These are phyloP conservation scores for Falco concolor DNA, from an alignment of 2,797 vertebrate genomes.

Conservation along the genomic window DNA sequence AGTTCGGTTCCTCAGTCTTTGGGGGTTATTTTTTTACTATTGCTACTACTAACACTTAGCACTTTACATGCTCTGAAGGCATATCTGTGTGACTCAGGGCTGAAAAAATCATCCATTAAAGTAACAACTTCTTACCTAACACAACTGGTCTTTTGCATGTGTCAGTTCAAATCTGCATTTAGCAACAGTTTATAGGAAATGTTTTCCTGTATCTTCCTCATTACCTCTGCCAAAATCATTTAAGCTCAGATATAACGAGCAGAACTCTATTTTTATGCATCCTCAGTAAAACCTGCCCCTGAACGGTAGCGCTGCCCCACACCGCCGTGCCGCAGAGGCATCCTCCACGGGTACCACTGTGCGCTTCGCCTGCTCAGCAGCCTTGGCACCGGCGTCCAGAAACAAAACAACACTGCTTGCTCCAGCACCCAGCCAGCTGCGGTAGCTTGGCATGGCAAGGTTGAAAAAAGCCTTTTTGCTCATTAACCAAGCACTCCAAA, in stretches of 20 bases:
- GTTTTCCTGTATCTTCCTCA: constrained; percentile 32
- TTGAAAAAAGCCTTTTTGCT: background rate
- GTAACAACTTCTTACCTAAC: constrained; percentile 35
- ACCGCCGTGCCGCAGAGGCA: accelerated
- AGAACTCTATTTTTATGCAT: background rate
- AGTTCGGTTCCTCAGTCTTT: background rate
- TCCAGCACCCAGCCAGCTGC: accelerated
- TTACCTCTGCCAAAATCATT: constrained; percentile 39
- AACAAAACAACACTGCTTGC: background rate
- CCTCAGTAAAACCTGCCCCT: background rate
- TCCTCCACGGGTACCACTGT: accelerated
- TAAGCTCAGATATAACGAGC: background rate
- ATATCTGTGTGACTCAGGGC: background rate
- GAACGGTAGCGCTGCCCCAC: accelerated
- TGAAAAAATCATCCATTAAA: constrained; percentile 53
- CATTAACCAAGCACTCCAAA: background rate
- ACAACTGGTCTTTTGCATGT: constrained; percentile 3
- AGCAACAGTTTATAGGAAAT: constrained; percentile 10
- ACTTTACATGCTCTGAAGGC: background rate
- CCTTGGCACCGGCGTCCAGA: background rate
- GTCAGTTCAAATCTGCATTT: constrained; percentile 46
- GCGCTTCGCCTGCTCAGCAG: accelerated
- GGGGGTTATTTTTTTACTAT: constrained; percentile 16
- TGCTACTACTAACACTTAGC: constrained; percentile 29
- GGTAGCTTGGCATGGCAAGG: background rate